Conservation (phyloP, 2,113 vertebrate genomes). For the Loxodonta africana region DNA sequence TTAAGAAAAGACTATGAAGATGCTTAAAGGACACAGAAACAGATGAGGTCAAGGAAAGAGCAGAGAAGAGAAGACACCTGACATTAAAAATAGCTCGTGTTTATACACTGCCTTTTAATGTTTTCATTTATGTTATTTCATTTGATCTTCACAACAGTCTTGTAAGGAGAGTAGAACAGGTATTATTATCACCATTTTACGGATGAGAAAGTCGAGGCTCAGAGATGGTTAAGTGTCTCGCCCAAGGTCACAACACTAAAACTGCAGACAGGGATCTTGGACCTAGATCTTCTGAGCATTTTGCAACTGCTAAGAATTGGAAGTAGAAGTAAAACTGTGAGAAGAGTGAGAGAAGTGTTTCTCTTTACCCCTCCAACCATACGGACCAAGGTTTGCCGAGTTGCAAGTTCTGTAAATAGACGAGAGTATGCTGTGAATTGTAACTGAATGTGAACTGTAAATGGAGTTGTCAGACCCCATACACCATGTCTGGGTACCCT, state of each 20-base stretch:
- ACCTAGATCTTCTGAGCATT: constrained; percentile 36
- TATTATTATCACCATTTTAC: background rate
- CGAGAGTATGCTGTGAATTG: constrained; percentile 32
- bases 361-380: constrained; percentile 63
- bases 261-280: background rate
- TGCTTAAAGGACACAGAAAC: background rate
- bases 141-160: constrained; percentile 28
- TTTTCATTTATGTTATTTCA: constrained; percentile 8
- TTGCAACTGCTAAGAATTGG: constrained; percentile 56
- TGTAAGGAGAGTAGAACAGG: background rate
- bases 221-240: background rate
- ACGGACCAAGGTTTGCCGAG: constrained; percentile 63
- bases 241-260: constrained; percentile 29
- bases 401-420: constrained; percentile 75
- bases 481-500: background rate
- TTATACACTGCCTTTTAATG: background rate
- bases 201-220: background rate
- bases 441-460: constrained; percentile 21
- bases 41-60: background rate
- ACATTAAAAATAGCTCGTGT: constrained; percentile 29
- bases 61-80: constrained; percentile 13
- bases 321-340: constrained; percentile 59
- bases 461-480: background rate
- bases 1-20: background rate
- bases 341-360: constrained; percentile 55